Evolutionary conservation across 2,113 vertebrate genomes (phyloP).

Genomic region (Apistogramma diplotaenia): DNA sequence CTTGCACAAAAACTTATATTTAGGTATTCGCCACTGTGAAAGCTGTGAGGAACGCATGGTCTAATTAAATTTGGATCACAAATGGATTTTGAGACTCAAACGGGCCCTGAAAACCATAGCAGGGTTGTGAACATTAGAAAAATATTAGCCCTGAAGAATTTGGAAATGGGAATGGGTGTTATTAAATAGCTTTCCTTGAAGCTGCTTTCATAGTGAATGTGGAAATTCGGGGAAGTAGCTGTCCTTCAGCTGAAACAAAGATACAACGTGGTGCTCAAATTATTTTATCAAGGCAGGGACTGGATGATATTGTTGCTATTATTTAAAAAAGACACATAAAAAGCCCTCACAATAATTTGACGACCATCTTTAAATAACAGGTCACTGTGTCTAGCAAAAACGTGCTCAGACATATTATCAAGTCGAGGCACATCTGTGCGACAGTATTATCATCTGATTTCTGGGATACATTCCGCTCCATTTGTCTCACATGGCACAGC

Average conservation of each 20-base stretch:
- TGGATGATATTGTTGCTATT: neutral
- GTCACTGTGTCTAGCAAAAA: neutral
- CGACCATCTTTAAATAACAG: neutral
- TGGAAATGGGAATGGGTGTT: neutral
- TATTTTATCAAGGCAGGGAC: neutral
- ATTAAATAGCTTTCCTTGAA: neutral
- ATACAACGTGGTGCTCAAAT: neutral
- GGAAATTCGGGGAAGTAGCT: neutral
- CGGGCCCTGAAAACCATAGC: neutral
- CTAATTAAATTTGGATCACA: neutral
- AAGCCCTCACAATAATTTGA: neutral
- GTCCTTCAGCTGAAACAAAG: neutral
- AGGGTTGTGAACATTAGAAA: neutral
- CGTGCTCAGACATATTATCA: conserved; percentile 29
- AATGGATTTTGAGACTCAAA: conserved; percentile 11
- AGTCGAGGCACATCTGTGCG: conserved; percentile 37
- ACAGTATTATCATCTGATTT: conserved; percentile 30
- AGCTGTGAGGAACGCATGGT: neutral
- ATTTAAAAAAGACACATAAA: neutral
- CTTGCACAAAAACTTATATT: neutral
- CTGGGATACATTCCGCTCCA: conserved; percentile 48
- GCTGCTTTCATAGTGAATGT: neutral
- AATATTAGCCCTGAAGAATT: neutral
- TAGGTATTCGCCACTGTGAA: neutral
- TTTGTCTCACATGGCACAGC: conserved; percentile 54